Percentiles rank a stretch among this genome's conserved stretches.
Conservation (phyloP, 1,140 invertebrate genomes). For the Drepana arcuata region DNA sequence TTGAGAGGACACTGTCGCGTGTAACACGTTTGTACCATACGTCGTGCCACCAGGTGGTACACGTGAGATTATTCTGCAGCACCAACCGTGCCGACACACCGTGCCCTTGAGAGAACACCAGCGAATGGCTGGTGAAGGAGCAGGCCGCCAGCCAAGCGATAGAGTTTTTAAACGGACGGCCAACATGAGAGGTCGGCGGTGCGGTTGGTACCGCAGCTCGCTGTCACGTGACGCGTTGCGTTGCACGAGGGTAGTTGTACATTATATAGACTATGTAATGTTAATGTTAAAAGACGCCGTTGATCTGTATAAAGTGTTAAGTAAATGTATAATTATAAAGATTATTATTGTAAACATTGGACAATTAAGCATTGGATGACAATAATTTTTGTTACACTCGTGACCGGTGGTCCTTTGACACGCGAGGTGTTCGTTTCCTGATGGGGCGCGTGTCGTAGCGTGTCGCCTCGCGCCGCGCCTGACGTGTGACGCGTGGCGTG, state of each 20-base stretch:
- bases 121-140: too few species aligned
- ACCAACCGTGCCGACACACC: too few species aligned
- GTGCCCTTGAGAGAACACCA: too few species aligned
- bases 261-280: conserved; percentile 42
- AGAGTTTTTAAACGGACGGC: too few species aligned
- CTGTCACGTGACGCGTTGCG: too few species aligned
- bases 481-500: neutral
- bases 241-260: conserved; percentile 51
- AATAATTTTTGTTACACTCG: conserved; percentile 65
- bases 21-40: too few species aligned
- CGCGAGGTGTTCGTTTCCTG: conserved; percentile 10
- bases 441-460: conserved; percentile 2
- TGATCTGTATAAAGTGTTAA: conserved; percentile 58
- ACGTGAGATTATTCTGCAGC: conserved; percentile 40
- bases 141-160: too few species aligned
- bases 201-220: too few species aligned
- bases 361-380: conserved; percentile 67
- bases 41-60: too few species aligned
- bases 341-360: conserved; percentile 48
- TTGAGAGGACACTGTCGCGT: too few species aligned
- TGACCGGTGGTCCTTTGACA: conserved; percentile 26
- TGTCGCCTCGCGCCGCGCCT: conserved; percentile 3
- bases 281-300: conserved; percentile 35
- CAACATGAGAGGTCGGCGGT: too few species aligned
- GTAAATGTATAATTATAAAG: conserved; percentile 39